phyloP scores from a whole-genome alignment of 2,888 invertebrate species.

The Phengaris arion region DNA sequence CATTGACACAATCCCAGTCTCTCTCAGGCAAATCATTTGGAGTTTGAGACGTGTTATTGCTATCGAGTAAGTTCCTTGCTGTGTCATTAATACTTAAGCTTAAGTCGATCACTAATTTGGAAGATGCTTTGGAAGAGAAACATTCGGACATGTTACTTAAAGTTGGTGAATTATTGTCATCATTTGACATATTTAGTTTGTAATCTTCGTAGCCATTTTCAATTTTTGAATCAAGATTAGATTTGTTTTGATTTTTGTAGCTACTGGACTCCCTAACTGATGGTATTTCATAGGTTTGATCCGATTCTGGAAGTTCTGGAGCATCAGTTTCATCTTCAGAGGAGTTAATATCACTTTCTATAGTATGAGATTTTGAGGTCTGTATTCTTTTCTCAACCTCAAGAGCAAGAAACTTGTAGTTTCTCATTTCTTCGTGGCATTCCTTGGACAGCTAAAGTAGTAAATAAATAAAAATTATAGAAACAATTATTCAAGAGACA shows the following conservation, averaged over 20 bases:
- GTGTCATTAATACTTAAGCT: constrained; percentile 56
- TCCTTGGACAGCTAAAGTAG: constrained; percentile 80
- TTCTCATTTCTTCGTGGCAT: constrained; percentile 82
- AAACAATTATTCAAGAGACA: not conserved
- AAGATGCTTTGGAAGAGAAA: constrained; percentile 43
- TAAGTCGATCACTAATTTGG: constrained; percentile 58
- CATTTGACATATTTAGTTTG: constrained; percentile 33
- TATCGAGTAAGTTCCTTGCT: constrained; percentile 44
- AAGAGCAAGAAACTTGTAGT: constrained; percentile 83
- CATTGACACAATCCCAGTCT: constrained; percentile 51
- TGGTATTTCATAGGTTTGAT: constrained; percentile 48
- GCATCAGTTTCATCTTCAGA: constrained; percentile 56
- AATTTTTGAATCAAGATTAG: constrained; percentile 39
- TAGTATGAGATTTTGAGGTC: constrained; percentile 61
- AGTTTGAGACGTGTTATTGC: constrained; percentile 36
- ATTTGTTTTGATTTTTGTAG: constrained; percentile 33
- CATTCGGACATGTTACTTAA: constrained; percentile 41
- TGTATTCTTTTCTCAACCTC: constrained; percentile 81
- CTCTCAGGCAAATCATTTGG: constrained; percentile 60
- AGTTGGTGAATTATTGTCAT: constrained; percentile 44
- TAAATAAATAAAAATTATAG: not conserved
- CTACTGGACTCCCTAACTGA: not conserved
- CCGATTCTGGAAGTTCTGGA: constrained; percentile 58
- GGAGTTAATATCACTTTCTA: constrained; percentile 52
- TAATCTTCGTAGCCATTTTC: constrained; percentile 35